phyloP scores from a whole-genome alignment of 2,113 vertebrate genomes.

The Rhinoptilus africanus region DNA sequence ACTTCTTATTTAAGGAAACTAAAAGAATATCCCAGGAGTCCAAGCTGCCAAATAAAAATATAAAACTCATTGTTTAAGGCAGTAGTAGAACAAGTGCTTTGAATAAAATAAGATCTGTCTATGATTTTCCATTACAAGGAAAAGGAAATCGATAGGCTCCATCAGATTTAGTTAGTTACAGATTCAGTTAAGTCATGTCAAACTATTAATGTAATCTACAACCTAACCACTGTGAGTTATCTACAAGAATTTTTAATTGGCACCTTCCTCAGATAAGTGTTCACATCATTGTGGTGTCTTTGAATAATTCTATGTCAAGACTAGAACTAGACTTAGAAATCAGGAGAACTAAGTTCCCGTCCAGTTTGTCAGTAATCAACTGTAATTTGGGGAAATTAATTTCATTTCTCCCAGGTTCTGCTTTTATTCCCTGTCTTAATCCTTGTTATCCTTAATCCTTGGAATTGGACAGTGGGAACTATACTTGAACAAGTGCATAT shows the following conservation, averaged over 20 bases:
- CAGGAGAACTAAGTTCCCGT: background rate
- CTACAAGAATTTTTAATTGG: background rate
- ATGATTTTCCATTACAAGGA: slow-evolving; percentile 11
- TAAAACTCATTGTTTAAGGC: slow-evolving; percentile 16
- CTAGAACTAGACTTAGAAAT: background rate
- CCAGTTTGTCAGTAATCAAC: background rate
- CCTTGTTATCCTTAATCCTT: background rate
- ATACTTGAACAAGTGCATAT: background rate
- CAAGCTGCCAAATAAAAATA: slow-evolving; percentile 5
- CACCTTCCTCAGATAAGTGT: background rate
- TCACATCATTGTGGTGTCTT: background rate
- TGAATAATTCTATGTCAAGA: background rate
- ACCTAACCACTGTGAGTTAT: background rate
- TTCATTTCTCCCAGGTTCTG: background rate
- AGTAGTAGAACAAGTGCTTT: background rate
- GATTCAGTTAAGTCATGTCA: background rate
- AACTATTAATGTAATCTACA: background rate
- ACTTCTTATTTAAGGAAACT: background rate
- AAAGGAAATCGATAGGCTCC: background rate
- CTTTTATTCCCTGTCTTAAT: background rate
- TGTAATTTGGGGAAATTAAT: background rate
- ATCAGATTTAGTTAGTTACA: slow-evolving; percentile 9
- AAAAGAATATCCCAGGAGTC: background rate
- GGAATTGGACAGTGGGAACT: background rate
- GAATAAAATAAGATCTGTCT: slow-evolving; percentile 23